Percentiles rank a stretch among this genome's conserved stretches.
Evolutionary conservation across 2,888 invertebrate species (phyloP).

Genomic region (Morpho deidamia): DNA sequence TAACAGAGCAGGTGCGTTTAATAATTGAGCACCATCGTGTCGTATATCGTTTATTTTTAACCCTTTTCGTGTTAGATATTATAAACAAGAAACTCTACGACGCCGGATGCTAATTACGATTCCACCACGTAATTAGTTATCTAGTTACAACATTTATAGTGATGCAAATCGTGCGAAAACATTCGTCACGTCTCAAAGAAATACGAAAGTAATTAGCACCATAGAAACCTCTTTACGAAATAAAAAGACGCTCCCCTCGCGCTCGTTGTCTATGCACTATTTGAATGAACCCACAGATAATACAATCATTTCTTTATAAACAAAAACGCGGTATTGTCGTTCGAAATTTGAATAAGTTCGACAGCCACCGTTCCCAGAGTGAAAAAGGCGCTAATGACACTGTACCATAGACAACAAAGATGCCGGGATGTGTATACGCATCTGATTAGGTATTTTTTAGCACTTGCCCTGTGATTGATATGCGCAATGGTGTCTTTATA

Average conservation of each 20-base stretch:
- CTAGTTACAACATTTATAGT: constrained; percentile 43
- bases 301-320: constrained; percentile 56
- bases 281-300: constrained; percentile 33
- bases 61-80: too few species aligned
- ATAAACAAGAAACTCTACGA: constrained; percentile 16
- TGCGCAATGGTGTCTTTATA: constrained; percentile 65
- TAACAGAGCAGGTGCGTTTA: not conserved
- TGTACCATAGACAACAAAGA: constrained; percentile 49
- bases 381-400: constrained; percentile 70
- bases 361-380: constrained; percentile 37
- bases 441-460: constrained; percentile 65
- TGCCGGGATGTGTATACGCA: constrained; percentile 64
- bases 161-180: constrained; percentile 54
- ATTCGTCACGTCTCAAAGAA: constrained; percentile 38
- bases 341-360: constrained; percentile 56
- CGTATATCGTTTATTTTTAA: too few species aligned
- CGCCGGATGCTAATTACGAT: constrained; percentile 21
- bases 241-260: constrained; percentile 36
- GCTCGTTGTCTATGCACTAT: constrained; percentile 25
- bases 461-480: constrained; percentile 71
- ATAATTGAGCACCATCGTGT: too few species aligned
- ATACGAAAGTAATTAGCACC: constrained; percentile 61
- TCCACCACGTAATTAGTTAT: constrained; percentile 49
- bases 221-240: constrained; percentile 28
- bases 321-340: constrained; percentile 67